A percentile compares a stretch with the other conserved stretches of the same genome.
Conservation (phyloP, 2,113 vertebrate genomes). For the Kryptolebias marmoratus region DNA sequence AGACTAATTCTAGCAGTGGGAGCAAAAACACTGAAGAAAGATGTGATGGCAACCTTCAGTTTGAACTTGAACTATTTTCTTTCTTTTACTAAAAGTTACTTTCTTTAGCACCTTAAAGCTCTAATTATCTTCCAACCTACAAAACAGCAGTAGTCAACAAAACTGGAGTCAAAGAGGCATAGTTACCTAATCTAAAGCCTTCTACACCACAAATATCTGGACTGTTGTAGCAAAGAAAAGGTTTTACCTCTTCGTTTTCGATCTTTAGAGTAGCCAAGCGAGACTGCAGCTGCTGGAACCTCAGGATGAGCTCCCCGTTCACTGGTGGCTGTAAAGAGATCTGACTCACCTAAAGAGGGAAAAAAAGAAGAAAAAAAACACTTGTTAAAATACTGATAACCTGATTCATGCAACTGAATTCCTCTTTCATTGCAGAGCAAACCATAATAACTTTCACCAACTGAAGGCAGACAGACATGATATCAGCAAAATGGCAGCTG, state of each 20-base stretch:
- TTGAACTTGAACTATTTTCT: constrained; percentile 32
- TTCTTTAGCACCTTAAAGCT: constrained; percentile 23
- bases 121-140: constrained; percentile 4
- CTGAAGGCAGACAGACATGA: constrained; percentile 55
- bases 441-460: constrained; percentile 29
- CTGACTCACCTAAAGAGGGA: constrained; percentile 87
- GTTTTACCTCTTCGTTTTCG: constrained; percentile 95
- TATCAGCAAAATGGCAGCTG: constrained; percentile 53
- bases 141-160: constrained; percentile 5
- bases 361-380: not conserved
- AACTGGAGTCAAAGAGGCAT: not conserved
- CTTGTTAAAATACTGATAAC: not conserved
- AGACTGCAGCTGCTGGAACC: constrained; percentile 97
- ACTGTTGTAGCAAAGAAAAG: not conserved
- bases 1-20: constrained; percentile 36
- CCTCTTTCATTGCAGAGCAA: constrained; percentile 28
- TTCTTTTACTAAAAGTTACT: constrained; percentile 51
- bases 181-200: not conserved
- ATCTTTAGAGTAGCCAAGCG: constrained; percentile 95
- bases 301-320: constrained; percentile 92
- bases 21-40: constrained; percentile 15
- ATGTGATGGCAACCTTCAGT: constrained; percentile 55
- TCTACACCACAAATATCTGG: not conserved
- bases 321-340: constrained; percentile 93
- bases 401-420: constrained; percentile 19